Conservation (phyloP, 2,797 vertebrate genomes). For the Salarias fasciatus region DNA sequence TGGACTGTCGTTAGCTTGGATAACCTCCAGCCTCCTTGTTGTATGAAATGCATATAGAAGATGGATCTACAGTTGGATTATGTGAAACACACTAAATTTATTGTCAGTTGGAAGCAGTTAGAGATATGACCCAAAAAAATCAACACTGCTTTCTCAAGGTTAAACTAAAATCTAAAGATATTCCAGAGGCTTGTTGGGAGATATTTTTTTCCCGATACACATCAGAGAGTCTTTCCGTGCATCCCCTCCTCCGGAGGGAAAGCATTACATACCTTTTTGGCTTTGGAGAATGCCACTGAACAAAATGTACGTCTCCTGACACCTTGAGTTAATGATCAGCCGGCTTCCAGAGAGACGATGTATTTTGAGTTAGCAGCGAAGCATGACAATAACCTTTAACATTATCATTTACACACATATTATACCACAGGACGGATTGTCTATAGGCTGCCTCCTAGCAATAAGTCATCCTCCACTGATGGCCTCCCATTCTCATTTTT, state of each 20-base stretch:
- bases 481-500: conserved; percentile 62
- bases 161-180: conserved; percentile 39
- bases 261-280: conserved; percentile 59
- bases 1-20: too few species aligned
- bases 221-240: conserved; percentile 38
- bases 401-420: conserved; percentile 82
- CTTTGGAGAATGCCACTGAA: conserved; percentile 77
- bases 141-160: conserved; percentile 56
- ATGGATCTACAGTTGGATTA: too few species aligned
- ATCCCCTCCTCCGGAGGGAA: conserved; percentile 31
- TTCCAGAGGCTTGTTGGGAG: conserved; percentile 22
- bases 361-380: conserved; percentile 73
- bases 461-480: conserved; percentile 77
- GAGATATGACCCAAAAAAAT: conserved; percentile 9
- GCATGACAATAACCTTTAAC: conserved; percentile 85
- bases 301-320: conserved; percentile 72
- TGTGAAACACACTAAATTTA: conserved; percentile 1
- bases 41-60: not conserved
- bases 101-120: conserved; percentile 1
- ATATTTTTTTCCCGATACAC: conserved; percentile 39
- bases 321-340: conserved; percentile 83
- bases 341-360: conserved; percentile 69
- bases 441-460: conserved; percentile 70
- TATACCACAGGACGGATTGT: conserved; percentile 77
- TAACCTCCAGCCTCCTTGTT: too few species aligned